Conservation (phyloP, 2,113 vertebrate genomes). For the Neoarius graeffei region DNA sequence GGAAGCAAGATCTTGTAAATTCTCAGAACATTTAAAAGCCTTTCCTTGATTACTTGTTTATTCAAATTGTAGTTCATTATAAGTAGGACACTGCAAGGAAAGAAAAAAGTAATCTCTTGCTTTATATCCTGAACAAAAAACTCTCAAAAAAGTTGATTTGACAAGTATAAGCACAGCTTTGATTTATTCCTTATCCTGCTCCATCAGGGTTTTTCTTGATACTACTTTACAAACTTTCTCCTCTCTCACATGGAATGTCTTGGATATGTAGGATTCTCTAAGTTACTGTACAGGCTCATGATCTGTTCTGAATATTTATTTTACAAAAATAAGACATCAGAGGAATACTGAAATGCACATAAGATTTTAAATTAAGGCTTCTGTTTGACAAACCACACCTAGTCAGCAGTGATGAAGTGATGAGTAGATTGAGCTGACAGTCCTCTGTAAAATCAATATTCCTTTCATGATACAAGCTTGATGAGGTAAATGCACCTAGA, state of each 20-base stretch:
- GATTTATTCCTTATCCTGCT: conserved; percentile 4
- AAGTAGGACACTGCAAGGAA: neutral
- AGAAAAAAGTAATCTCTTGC: neutral
- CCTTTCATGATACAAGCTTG: neutral
- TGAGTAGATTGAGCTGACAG: neutral
- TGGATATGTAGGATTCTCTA: neutral
- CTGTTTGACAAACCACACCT: neutral
- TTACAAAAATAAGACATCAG: neutral
- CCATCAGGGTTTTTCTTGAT: neutral
- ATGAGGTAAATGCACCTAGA: neutral
- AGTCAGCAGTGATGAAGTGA: neutral
- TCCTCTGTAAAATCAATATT: neutral
- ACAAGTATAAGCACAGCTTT: neutral
- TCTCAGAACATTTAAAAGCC: neutral
- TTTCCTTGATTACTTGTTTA: neutral
- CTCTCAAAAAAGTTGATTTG: neutral
- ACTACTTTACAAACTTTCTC: neutral
- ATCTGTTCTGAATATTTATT: neutral
- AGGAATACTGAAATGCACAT: neutral
- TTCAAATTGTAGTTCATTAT: neutral
- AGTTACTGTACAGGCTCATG: neutral
- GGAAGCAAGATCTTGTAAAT: neutral
- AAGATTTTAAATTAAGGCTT: neutral
- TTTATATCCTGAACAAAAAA: neutral
- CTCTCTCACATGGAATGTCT: neutral